These are phyloP conservation scores for Chionoecetes opilio DNA, from an alignment of 1,140 invertebrate genomes.

Conservation along the genomic window DNA sequence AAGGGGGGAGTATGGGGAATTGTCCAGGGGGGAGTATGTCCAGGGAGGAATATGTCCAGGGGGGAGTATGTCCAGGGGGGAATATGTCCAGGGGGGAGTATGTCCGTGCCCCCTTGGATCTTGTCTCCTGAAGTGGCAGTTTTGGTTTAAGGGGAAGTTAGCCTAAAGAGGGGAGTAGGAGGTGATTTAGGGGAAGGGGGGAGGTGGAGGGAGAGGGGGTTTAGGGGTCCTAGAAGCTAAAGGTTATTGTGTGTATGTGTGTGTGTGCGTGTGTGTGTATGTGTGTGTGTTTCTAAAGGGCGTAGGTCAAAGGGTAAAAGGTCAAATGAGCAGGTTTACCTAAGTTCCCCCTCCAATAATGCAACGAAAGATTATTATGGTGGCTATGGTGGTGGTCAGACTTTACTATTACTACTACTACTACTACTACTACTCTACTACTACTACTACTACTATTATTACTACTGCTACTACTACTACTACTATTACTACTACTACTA, in stretches of 20 bases:
- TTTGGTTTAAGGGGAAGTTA: not conserved
- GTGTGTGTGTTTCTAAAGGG: slow-evolving; percentile 7
- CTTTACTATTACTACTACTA: not conserved
- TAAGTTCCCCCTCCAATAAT: not conserved
- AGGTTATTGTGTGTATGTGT: not conserved
- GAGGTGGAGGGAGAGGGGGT: not conserved
- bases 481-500: not conserved
- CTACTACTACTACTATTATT: not conserved
- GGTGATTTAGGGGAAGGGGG: not conserved
- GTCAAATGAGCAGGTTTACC: not conserved
- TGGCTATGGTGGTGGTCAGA: not conserved
- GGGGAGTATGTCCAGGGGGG: too few relatives aligned
- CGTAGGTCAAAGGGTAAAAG: not conserved
- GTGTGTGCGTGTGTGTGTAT: not conserved
- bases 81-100: too few relatives aligned
- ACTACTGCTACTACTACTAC: not conserved
- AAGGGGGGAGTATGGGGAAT: too few relatives aligned
- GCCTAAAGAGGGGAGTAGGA: not conserved
- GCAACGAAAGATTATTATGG: not conserved
- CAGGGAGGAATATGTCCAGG: too few relatives aligned
- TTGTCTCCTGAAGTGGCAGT: too few relatives aligned
- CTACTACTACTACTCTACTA: slow-evolving; percentile 18
- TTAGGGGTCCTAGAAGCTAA: not conserved
- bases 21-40: too few relatives aligned
- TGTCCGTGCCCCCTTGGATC: too few relatives aligned